Conservation (phyloP, 92 coral and sea anemone species). For the Epizoanthus stellaris region DNA sequence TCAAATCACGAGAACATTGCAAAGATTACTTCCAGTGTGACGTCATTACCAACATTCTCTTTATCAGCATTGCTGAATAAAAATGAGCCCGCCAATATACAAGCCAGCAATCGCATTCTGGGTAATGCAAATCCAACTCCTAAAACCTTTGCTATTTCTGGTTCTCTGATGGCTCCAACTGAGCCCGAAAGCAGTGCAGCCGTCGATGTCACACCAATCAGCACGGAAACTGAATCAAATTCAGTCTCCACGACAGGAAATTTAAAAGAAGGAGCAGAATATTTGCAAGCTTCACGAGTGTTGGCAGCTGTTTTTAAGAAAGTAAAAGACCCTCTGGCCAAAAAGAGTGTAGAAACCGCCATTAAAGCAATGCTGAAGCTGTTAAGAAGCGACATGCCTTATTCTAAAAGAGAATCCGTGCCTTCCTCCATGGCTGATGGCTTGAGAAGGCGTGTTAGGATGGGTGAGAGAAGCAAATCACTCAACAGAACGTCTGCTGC, state of each 20-base stretch:
- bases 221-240: slow-evolving; percentile 7
- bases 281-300: slow-evolving; percentile 84
- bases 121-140: slow-evolving; percentile 4
- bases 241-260: not conserved
- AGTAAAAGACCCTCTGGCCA: slow-evolving; percentile 91
- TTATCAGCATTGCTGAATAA: slow-evolving; percentile 30
- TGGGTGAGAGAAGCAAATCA: not conserved
- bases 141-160: slow-evolving; percentile 21
- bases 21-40: slow-evolving; percentile 14
- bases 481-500: not conserved
- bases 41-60: slow-evolving; percentile 24
- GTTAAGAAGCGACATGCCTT: slow-evolving; percentile 50
- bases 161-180: slow-evolving; percentile 32
- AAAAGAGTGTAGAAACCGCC: slow-evolving; percentile 92
- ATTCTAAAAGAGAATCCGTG: slow-evolving; percentile 64
- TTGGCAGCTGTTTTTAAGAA: slow-evolving; percentile 88
- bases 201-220: slow-evolving; percentile 43
- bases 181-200: slow-evolving; percentile 25
- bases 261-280: slow-evolving; percentile 49
- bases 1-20: slow-evolving; percentile 21
- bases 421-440: slow-evolving; percentile 39
- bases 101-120: slow-evolving; percentile 18
- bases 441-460: not conserved
- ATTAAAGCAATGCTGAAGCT: slow-evolving; percentile 91
- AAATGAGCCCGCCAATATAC: not conserved